A percentile compares a stretch with the other conserved stretches of the same genome.
These are phyloP conservation scores for Sterrhoptilus dennistouni DNA, from an alignment of 2,113 vertebrate species.

Conservation along the genomic window DNA sequence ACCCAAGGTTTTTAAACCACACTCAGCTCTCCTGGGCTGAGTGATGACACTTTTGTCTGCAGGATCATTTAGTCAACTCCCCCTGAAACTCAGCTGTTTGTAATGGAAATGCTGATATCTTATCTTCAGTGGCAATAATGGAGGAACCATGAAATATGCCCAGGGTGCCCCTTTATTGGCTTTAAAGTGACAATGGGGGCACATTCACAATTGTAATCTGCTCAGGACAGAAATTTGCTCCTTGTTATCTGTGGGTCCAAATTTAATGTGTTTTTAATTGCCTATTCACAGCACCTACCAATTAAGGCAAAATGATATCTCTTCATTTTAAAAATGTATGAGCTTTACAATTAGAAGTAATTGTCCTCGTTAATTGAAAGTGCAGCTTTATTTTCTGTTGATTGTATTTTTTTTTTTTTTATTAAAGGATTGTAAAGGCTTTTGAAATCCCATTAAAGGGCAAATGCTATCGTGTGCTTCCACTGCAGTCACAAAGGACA, in stretches of 20 bases:
- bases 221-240: constrained; percentile 30
- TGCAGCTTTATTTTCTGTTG: constrained; percentile 70
- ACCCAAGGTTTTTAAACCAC: not conserved
- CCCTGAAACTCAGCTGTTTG: not conserved
- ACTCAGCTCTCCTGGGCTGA: not conserved
- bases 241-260: constrained; percentile 57
- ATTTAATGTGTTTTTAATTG: constrained; percentile 78
- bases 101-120: not conserved
- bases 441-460: constrained; percentile 37
- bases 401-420: constrained; percentile 18
- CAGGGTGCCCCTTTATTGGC: not conserved
- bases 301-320: constrained; percentile 72
- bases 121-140: constrained; percentile 12
- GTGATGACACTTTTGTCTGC: not conserved
- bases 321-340: constrained; percentile 72
- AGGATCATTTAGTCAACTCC: not conserved
- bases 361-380: constrained; percentile 78
- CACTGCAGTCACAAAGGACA: not conserved
- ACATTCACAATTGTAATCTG: constrained; percentile 34
- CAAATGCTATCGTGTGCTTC: not conserved
- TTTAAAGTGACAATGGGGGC: not conserved
- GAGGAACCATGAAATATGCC: not conserved
- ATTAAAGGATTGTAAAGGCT: constrained; percentile 48
- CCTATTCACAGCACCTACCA: constrained; percentile 69
- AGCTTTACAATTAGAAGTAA: constrained; percentile 72